Percentiles rank a stretch among this genome's conserved stretches.
Conservation (phyloP, 2,113 vertebrate genomes). For the Polypterus senegalus region DNA sequence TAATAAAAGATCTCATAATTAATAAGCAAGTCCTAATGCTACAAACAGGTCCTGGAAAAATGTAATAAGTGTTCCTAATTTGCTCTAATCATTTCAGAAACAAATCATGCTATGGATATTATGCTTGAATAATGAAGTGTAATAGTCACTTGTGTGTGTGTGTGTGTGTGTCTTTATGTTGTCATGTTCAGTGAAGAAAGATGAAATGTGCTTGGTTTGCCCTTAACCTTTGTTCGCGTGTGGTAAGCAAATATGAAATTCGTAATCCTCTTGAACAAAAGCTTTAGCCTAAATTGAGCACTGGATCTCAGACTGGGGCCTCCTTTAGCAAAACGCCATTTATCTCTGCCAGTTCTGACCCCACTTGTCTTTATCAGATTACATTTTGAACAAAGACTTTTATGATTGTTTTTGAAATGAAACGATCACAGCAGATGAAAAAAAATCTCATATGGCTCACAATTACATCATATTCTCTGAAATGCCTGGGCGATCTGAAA, state of each 20-base stretch:
- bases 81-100: slow-evolving; percentile 55
- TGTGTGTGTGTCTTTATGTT: slow-evolving; percentile 8
- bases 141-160: slow-evolving; percentile 12
- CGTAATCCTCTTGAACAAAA: slow-evolving; percentile 18
- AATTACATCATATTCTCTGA: slow-evolving; percentile 7
- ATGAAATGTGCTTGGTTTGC: slow-evolving; percentile 17
- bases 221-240: slow-evolving; percentile 23
- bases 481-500: slow-evolving; percentile 3
- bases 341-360: slow-evolving; percentile 20
- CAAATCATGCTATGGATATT: slow-evolving; percentile 50
- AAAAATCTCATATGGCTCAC: slow-evolving; percentile 4
- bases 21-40: slow-evolving; percentile 50
- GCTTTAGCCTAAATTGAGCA: slow-evolving; percentile 12
- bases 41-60: slow-evolving; percentile 53
- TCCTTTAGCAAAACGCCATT: slow-evolving; percentile 11
- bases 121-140: slow-evolving; percentile 41
- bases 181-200: slow-evolving; percentile 27
- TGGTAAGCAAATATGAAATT: slow-evolving; percentile 25
- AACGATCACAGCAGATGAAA: slow-evolving; percentile 10
- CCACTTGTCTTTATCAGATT: slow-evolving; percentile 24
- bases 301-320: slow-evolving; percentile 14
- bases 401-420: slow-evolving; percentile 16
- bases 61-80: slow-evolving; percentile 55
- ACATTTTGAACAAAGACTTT: slow-evolving; percentile 23
- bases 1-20: slow-evolving; percentile 40